Evolutionary conservation across 1,140 invertebrate species (phyloP), one percentile per base, ranked within the genome.

Genomic region (Trachelipus rathkii): DNA sequence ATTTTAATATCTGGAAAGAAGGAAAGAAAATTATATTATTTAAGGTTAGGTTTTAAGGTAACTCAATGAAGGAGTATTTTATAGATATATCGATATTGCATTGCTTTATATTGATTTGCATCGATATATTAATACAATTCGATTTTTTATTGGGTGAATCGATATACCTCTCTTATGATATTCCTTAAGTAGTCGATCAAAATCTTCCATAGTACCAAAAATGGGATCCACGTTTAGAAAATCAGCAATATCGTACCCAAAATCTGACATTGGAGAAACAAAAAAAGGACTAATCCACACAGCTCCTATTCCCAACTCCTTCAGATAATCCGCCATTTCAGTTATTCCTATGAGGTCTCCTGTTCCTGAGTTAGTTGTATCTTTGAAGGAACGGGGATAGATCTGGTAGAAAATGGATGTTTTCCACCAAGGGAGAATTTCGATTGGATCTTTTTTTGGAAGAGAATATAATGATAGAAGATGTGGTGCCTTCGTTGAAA

Each of bases 181-280:
- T 44, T 83, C 81, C 72, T 82, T 80, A n/a, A 86, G 74, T 68
- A 95, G 84, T 9, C 85, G 81, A 67, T 90, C 87, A 72, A 95
- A 91, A 82, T 94, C 90, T 60, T 89, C 86, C 85, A 93, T 87
- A 5, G 88, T 91, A 0, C 93, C 93, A 78, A 91, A 91, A 67
- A 88, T 85, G 0, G 88, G 84, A 81, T 93, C 89, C 21, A 95
- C 87, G n/a, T 88, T 84, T 74, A 86, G 89, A 82, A 92, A 94
- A 83, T 94, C 88, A n/a, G 89, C 72, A 74, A 93, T 89, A 82
- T 93, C 92, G 81, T 92, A 91, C 0, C 91, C 91, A 81, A 88
- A 89, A 82, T 92, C 90, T 11, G 82, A 82, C 10, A 88, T 84
- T 0, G 90, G 89, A 60, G 90, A 91, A 46, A 86, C 85, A 78